A percentile compares a stretch with the other conserved stretches of the same genome.
These are phyloP conservation scores for Tragelaphus buxtoni DNA, from an alignment of 2,113 vertebrate genomes.

Conservation along the genomic window DNA sequence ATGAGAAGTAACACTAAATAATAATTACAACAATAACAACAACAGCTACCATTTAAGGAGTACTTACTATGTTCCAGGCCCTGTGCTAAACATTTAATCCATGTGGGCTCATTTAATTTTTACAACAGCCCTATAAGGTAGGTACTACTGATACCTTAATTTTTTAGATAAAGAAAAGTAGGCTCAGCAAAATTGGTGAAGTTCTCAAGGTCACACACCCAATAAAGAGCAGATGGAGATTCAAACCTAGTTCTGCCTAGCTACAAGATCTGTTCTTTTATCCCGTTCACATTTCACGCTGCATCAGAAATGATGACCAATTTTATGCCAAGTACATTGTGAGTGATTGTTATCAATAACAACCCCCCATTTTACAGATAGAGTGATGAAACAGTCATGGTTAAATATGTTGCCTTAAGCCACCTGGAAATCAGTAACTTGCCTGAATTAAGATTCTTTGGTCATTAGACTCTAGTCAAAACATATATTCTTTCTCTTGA, in stretches of 20 bases:
- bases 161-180: constrained; percentile 1
- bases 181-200: neutral
- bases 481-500: constrained; percentile 37
- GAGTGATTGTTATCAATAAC: neutral
- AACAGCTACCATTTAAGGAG: neutral
- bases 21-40: neutral
- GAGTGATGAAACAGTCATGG: neutral
- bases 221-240: neutral
- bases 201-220: neutral
- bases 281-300: neutral
- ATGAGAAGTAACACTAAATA: neutral
- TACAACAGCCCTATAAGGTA: neutral
- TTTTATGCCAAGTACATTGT: neutral
- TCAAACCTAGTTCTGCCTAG: neutral
- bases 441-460: constrained; percentile 30
- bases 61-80: neutral
- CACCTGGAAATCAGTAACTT: neutral
- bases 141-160: neutral
- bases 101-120: neutral
- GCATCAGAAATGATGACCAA: neutral
- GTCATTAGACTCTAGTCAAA: constrained; percentile 47
- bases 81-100: neutral
- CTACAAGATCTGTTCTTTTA: neutral
- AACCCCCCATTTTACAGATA: neutral
- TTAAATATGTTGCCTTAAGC: constrained; percentile 6